Evolutionary conservation across 2,113 vertebrate genomes (phyloP), one percentile per base, ranked within the genome.

Genomic region (Brachypodius melanocephalos): DNA sequence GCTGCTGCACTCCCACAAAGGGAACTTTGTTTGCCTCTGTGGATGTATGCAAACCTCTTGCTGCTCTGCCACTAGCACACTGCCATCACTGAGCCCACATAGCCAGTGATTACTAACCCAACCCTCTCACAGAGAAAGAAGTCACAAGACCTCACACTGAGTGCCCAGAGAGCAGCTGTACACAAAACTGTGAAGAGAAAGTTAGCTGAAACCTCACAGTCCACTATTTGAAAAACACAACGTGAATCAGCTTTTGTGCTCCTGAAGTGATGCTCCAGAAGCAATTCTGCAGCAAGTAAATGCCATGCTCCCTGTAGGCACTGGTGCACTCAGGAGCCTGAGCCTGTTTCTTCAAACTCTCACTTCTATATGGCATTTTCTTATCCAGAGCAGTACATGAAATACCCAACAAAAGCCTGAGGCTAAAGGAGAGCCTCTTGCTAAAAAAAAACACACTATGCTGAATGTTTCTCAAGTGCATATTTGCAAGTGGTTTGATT

Each of bases 81-180:
- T 38, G 61, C 43, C 76, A 48, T 18, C 10, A 15, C 32, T 7
- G 15, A 95, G 59, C 71, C 84, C 87, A 55, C 76, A 21, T 31
- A 73, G 49, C 67, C 42, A 93, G 78, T 5, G 0, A 85, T 7
- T 4, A 4, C 59, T 62, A 71, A 79, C 71, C 80, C 62, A 89
- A 85, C 51, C 48, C 51, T 91, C 91, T 57, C 66, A 19, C 36
- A 69, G 57, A 45, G 63, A 7, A 2, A 85, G 52, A 81, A 80
- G 68, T 88, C 90, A 81, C 13, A 22, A 52, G 74, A 58, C 77
- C 95, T 88, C 85, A 94, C 89, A 90, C 73, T 25, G 9, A 74
- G 38, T 2, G 29, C 69, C 67, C 40, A 86, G 81, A 79, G 57
- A 91, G n/a, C 40, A 24, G 43, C 65, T 66, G 83, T 68, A 54